A percentile compares a stretch with the other conserved stretches of the same genome.
Conservation (phyloP, 1,140 invertebrate genomes). For the Drosophila micromelanica region DNA sequence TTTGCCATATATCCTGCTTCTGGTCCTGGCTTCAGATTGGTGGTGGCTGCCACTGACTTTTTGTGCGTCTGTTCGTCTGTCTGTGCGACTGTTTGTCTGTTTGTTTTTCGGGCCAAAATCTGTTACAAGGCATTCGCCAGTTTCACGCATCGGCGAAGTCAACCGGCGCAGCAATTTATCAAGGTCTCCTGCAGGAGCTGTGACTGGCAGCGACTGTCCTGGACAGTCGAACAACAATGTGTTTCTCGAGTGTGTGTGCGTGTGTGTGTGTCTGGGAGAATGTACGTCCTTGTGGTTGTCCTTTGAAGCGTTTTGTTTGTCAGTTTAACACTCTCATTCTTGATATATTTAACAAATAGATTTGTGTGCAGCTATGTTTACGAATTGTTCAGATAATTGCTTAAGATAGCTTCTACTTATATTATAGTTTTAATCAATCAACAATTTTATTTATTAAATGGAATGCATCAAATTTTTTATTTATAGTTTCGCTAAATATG, state of each 20-base stretch:
- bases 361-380: constrained; percentile 43
- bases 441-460: background rate
- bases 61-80: constrained; percentile 39
- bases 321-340: constrained; percentile 77
- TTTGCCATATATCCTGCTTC: constrained; percentile 40
- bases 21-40: constrained; percentile 25
- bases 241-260: constrained; percentile 15
- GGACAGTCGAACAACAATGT: constrained; percentile 48
- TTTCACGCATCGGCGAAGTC: constrained; percentile 62
- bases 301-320: constrained; percentile 64
- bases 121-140: constrained; percentile 73
- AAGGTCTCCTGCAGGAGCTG: constrained; percentile 53
- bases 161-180: constrained; percentile 67
- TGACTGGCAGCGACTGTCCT: constrained; percentile 53
- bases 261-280: constrained; percentile 3
- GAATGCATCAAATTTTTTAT: background rate
- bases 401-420: constrained; percentile 4
- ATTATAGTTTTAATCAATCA: background rate
- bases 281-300: constrained; percentile 59
- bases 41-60: constrained; percentile 72
- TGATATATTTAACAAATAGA: constrained; percentile 64
- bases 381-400: background rate
- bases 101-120: constrained; percentile 54
- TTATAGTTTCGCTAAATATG: background rate
- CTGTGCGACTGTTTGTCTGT: constrained; percentile 24